A percentile compares a stretch with the other conserved stretches of the same genome.
These are phyloP conservation scores for Protosalanx chinensis DNA, from an alignment of 2,797 vertebrate species.

Conservation along the genomic window DNA sequence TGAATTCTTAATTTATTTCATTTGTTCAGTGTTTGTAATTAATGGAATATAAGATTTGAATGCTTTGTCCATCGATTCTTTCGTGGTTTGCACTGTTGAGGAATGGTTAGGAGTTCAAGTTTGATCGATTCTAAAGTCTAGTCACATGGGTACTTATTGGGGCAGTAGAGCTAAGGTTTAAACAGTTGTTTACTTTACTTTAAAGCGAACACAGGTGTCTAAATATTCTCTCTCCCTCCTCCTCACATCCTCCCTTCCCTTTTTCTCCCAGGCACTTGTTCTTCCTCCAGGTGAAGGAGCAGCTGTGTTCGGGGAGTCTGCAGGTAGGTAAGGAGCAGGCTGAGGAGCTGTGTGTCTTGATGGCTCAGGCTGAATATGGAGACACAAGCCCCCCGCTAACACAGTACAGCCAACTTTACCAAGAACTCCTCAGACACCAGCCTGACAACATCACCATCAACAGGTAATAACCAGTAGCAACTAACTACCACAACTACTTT, in stretches of 20 bases:
- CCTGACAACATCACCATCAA: constrained; percentile 68
- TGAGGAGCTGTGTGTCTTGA: constrained; percentile 75
- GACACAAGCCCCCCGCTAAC: constrained; percentile 83
- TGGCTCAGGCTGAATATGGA: constrained; percentile 82
- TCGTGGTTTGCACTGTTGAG: no score
- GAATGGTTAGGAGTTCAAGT: no score
- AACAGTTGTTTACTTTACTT: not conserved
- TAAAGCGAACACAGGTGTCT: not conserved
- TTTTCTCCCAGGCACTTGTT: constrained; percentile 74
- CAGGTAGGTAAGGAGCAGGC: constrained; percentile 75
- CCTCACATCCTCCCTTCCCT: not conserved
- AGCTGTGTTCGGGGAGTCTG: constrained; percentile 76
- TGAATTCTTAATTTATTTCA: no score
- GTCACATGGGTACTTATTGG: no score
- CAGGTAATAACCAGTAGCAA: constrained; percentile 62
- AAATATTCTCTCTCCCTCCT: not conserved
- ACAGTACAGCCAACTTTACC: constrained; percentile 70
- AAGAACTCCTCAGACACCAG: constrained; percentile 76
- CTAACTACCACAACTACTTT: constrained; percentile 69
- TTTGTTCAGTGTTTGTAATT: no score
- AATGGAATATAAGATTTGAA: no score
- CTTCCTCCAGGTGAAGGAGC: constrained; percentile 82
- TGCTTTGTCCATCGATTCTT: no score
- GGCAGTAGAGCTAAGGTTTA: not conserved
- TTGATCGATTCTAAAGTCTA: no score